Evolutionary conservation across 2,113 vertebrate genomes (phyloP).

Genomic region (Motacilla tschutschensis): DNA sequence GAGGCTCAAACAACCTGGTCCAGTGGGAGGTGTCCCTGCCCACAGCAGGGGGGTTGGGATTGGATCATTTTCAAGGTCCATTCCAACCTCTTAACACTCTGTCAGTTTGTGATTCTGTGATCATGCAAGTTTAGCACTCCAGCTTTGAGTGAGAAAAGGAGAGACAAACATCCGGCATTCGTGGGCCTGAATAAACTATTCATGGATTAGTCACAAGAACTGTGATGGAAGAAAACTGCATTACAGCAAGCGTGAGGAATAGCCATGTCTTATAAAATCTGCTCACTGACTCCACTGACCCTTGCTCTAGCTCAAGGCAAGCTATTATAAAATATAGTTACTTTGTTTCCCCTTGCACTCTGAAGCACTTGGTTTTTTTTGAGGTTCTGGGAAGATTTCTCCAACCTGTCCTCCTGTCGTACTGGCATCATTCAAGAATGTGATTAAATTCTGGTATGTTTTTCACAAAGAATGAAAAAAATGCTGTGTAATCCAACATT

Average conservation of each 20-base stretch:
- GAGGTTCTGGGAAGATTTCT: not conserved
- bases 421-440: not conserved
- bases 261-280: not conserved
- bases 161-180: not conserved
- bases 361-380: not conserved
- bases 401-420: rapidly evolving
- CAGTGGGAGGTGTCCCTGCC: not conserved
- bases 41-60: not conserved
- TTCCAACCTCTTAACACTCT: not conserved
- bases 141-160: not conserved
- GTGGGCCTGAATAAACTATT: not conserved
- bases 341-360: not conserved
- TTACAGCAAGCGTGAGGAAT: not conserved
- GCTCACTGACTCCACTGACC: not conserved
- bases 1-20: not conserved
- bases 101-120: not conserved
- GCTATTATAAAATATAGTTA: not conserved
- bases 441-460: not conserved
- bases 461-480: not conserved
- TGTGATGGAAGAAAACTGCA: not conserved
- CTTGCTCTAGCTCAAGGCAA: not conserved
- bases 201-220: not conserved
- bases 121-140: not conserved
- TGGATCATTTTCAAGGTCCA: not conserved
- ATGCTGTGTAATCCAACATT: not conserved